Base-by-base conservation (phyloP, 1,140 invertebrate genomes). In the Glossosoma conforme region DNA sequence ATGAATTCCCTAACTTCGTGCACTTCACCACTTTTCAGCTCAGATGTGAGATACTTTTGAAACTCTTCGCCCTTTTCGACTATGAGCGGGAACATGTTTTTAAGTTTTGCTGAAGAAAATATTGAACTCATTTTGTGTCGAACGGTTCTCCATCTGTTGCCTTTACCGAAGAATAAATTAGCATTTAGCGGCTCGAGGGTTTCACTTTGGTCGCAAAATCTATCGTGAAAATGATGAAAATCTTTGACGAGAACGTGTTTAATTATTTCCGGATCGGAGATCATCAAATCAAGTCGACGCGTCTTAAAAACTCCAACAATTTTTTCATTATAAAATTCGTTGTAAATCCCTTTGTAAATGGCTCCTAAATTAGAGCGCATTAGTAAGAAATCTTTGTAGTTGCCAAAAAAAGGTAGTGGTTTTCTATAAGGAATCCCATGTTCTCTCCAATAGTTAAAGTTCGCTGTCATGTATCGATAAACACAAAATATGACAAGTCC, bases 71-170 rank as follows among this genome's bases (percentile, higher is more conserved):
- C 57, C 54, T 68, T 59, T 24, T 69, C 62, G 14, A 64, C 50
- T 3, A 80, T 49, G 0, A 70, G 65, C 2, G 62, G 61, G 40
- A 79, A 77, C 72, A 82, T 79, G 4, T 60, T 60, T 54, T 78
- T 80, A 52, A 82, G 68, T 60, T 80, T 80, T 20, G 66, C 71
- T 0, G 69, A 70, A 2, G 52, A 43, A 24, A 54, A 82, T 2
- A 75, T 75, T 0, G 80, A 80, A 2, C 72, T 74, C 19, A 83
- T 58, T 48, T 79, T 77, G 11, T 70, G 62, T 13, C 80, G 62
- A 10, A 82, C 52, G 21, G 66, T 61, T 37, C 66, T 70, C 81
- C 80, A 83, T 52, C 71, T 57, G 13, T 72, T 63, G 0, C 69
- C 75, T 3, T 46, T 37, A n/a, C 60, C 30, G 13, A 48, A 24